Evolutionary conservation across 2,888 invertebrate species (phyloP).

Genomic region (Macaria liturata): DNA sequence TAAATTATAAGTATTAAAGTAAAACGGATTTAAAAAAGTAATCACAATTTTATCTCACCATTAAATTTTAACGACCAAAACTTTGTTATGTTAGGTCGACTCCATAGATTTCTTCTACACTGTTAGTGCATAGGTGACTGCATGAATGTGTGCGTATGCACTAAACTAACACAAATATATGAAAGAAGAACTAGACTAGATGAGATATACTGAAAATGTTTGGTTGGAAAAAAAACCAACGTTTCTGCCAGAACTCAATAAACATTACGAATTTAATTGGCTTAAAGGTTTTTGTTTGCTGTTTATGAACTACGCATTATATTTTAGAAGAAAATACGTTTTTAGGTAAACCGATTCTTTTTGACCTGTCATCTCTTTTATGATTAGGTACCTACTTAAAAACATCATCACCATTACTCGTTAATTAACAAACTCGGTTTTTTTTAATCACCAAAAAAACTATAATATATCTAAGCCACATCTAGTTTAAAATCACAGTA

Average conservation of each 20-base stretch:
- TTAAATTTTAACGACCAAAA: conserved; percentile 19
- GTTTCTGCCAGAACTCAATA: too few species aligned
- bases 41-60: conserved; percentile 5
- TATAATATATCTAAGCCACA: conserved; percentile 7
- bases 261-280: too few species aligned
- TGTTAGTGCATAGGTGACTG: conserved; percentile 66
- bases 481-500: conserved; percentile 26
- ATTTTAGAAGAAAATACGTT: too few species aligned
- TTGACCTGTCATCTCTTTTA: too few species aligned
- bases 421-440: too few species aligned
- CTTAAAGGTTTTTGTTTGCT: too few species aligned
- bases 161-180: conserved; percentile 60
- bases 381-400: too few species aligned
- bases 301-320: too few species aligned
- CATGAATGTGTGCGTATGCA: conserved; percentile 65
- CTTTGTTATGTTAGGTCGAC: conserved; percentile 24
- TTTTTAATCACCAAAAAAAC: not conserved
- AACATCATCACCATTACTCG: too few species aligned
- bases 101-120: conserved; percentile 64
- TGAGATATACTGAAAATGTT: conserved; percentile 21
- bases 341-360: too few species aligned
- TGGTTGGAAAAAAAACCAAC: too few species aligned
- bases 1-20: too few species aligned
- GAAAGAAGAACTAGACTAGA: conserved; percentile 65
- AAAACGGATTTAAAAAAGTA: conserved; percentile 6